These are phyloP conservation scores for Percopsis omiscomaycus DNA, from an alignment of 2,797 vertebrate species.

Conservation along the genomic window DNA sequence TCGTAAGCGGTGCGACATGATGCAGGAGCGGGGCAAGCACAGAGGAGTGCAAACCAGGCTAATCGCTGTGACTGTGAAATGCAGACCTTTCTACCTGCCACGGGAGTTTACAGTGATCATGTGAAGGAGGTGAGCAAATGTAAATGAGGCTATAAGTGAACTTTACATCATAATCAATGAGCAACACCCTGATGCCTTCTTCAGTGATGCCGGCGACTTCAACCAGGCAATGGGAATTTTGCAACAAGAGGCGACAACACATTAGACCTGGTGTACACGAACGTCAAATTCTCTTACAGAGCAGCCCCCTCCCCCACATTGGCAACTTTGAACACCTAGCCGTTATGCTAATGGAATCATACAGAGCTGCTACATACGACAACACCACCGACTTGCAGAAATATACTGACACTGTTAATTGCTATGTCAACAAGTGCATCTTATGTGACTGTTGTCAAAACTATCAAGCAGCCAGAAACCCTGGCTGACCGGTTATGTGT, in stretches of 20 bases:
- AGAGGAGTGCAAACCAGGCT: no score
- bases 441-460: background rate
- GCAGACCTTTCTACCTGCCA: background rate
- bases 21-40: no score
- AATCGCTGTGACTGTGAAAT: background rate
- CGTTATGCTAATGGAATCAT: background rate
- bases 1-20: no score
- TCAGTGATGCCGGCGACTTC: background rate
- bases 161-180: background rate
- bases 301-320: background rate
- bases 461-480: background rate
- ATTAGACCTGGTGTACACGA: background rate
- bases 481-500: background rate
- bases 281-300: background rate
- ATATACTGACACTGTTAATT: background rate
- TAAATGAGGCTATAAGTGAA: background rate
- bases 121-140: background rate
- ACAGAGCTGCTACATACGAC: background rate
- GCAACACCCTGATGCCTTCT: background rate
- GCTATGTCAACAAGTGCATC: background rate
- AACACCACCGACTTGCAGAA: constrained; percentile 2
- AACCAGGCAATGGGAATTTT: background rate
- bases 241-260: background rate
- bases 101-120: no score
- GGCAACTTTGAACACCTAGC: constrained; percentile 4